These are phyloP conservation scores for Phainopepla nitens DNA, from an alignment of 2,113 vertebrate genomes.

Conservation along the genomic window DNA sequence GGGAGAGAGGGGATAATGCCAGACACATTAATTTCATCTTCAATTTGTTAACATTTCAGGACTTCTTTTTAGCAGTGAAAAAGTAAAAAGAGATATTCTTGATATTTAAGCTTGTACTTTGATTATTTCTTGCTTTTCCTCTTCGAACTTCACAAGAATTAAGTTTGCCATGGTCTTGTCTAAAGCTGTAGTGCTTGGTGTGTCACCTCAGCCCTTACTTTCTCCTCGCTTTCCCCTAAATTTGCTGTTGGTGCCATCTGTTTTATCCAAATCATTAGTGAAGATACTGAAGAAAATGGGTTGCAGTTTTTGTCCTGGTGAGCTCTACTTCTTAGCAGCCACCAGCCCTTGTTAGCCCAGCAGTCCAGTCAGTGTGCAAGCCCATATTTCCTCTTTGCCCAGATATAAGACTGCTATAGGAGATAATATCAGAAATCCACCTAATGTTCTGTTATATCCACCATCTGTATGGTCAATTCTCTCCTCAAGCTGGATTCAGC, in stretches of 20 bases:
- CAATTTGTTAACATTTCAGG: not conserved
- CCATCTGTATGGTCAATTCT: not conserved
- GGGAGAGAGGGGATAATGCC: not conserved
- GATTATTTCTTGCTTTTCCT: not conserved
- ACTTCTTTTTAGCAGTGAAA: not conserved
- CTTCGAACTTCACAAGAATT: not conserved
- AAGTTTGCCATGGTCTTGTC: not conserved
- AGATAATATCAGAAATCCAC: not conserved
- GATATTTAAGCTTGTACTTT: not conserved
- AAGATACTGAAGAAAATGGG: not conserved
- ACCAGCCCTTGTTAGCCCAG: not conserved
- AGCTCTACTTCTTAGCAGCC: not conserved
- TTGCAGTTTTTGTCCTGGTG: not conserved
- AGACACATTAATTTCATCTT: not conserved
- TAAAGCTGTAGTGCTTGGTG: not conserved
- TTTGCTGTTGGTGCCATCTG: not conserved
- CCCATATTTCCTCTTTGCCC: not conserved
- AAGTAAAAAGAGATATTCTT: not conserved
- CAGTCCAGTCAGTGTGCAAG: not conserved
- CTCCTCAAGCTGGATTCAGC: not conserved
- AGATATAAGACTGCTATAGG: not conserved
- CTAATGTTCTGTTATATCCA: not conserved
- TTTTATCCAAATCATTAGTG: not conserved
- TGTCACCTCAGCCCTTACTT: not conserved
- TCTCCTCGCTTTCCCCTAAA: accelerated